Evolutionary conservation across 2,888 invertebrate species (phyloP).

Genomic region (Escarpia spicata): DNA sequence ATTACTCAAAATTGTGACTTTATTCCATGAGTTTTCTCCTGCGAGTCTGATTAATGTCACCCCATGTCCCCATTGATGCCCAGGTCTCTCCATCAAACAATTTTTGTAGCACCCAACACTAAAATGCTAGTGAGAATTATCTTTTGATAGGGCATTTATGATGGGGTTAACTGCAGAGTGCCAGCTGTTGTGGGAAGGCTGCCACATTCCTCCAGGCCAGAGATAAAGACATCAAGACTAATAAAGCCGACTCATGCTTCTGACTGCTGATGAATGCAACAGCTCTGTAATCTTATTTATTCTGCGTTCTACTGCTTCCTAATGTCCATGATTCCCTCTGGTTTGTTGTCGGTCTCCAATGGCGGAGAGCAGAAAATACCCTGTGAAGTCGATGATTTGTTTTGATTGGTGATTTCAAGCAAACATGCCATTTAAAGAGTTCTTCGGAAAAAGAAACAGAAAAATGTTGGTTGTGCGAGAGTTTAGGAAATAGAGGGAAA

Average conservation of each 20-base stretch:
- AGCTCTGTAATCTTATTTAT: slow-evolving; percentile 4
- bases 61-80: not conserved
- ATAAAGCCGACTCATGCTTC: not conserved
- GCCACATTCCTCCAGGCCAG: not conserved
- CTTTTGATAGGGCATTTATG: not conserved
- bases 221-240: slow-evolving; percentile 6
- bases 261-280: not conserved
- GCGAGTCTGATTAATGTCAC: not conserved
- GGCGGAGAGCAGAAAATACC: not conserved
- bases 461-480: too few species aligned
- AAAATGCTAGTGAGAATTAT: not conserved
- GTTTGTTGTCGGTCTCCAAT: not conserved
- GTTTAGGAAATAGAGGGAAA: too few species aligned
- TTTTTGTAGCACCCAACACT: not conserved
- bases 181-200: not conserved
- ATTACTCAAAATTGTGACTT: not conserved
- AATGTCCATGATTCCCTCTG: not conserved
- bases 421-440: not conserved
- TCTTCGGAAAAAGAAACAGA: not conserved
- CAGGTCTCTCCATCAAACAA: not conserved
- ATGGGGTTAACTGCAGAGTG: not conserved
- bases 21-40: not conserved
- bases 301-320: not conserved
- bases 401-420: not conserved
- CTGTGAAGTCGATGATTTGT: not conserved